These are phyloP conservation scores for Hephaestus fuliginosus DNA, from an alignment of 2,797 vertebrate genomes.

Conservation along the genomic window DNA sequence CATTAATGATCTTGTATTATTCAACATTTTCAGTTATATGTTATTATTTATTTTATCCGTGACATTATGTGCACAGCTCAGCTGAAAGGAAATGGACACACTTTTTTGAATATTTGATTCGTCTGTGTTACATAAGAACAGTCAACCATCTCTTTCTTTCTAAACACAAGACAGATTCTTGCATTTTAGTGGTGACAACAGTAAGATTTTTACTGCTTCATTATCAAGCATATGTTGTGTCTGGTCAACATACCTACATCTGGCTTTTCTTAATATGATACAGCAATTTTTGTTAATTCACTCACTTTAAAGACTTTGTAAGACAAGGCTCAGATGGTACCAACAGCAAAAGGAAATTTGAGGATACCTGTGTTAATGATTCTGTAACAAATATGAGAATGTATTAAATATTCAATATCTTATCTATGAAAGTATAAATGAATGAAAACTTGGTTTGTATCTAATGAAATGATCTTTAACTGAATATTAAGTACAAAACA, in stretches of 20 bases:
- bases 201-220: slow-evolving; percentile 8
- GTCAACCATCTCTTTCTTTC: background rate
- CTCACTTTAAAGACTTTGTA: background rate
- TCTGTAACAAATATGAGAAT: background rate
- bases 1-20: background rate
- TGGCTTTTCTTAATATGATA: background rate
- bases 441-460: background rate
- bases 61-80: background rate
- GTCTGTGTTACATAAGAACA: background rate
- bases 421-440: background rate
- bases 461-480: background rate
- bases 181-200: background rate
- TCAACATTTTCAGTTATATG: background rate
- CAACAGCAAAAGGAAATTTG: background rate
- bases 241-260: background rate
- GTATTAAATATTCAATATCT: background rate
- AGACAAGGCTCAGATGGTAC: background rate
- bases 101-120: background rate
- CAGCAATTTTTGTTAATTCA: background rate
- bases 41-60: background rate
- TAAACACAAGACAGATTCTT: background rate
- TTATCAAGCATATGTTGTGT: background rate
- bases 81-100: background rate
- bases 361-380: background rate
- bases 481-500: background rate